Evolutionary conservation across 1,140 invertebrate genomes (phyloP), one percentile per base, ranked within the genome.

Genomic region (Dreissena polymorpha): DNA sequence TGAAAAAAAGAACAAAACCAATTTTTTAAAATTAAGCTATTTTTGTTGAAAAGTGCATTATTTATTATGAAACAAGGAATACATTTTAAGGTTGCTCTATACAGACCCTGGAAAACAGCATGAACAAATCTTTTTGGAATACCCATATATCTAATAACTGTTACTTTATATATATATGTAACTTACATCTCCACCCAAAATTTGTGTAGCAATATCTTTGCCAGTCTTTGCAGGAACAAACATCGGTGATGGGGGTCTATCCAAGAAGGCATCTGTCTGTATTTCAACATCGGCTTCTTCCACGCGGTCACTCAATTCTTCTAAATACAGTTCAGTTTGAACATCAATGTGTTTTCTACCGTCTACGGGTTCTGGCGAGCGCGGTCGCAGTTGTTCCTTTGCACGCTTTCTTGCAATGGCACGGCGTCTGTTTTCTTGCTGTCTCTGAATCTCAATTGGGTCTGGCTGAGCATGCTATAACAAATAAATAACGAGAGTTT

Each of bases 241-340:
- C 5, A 95, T 91, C 0, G 97, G 97, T 64, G 93, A 91, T 69
- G 93, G 90, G 1, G 97, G 97, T 87, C 96, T 94, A 89, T 98
- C 96, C 27, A 96, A 91, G 92, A 96, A 97, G 79, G 96, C 94
- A 93, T 98, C 97, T 6, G 97, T 98, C 92, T 98, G 97, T 49
- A 96, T 96, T 82, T 95, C 95, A 21, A 95, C 95, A 87, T 96
- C 95, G 57, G 94, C 93, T 90, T 96, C 96, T 85, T 93, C 64
- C 23, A 93, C 90, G 53, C 92, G 85, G 79, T 92, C 92, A 89
- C 91, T 93, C 90, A 96, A 94, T 94, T 97, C 97, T 91, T 98
- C 97, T 27, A 98, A 94, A 91, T 96, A 98, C 79, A 95, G 92
- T 78, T 98, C 97, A 0, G 97, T 98, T 94, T 98, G 97, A 25